Evolutionary conservation across 2,113 vertebrate genomes (phyloP).

Genomic region (Cisticola juncidis): DNA sequence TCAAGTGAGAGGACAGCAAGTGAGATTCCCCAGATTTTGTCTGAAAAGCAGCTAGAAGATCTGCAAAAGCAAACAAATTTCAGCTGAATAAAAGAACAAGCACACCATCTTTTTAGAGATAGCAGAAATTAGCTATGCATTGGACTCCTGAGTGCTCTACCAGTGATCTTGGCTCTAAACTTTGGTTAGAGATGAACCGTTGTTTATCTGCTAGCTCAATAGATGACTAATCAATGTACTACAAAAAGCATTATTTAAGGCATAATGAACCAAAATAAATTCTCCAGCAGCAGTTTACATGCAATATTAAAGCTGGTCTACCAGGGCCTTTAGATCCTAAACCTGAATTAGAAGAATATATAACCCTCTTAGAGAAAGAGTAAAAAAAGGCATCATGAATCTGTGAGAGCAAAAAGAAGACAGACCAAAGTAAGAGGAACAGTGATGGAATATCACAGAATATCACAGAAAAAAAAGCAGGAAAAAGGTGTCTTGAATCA

Average conservation of each 20-base stretch:
- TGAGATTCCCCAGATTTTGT: not conserved
- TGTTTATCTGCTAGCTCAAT: not conserved
- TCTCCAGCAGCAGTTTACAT: not conserved
- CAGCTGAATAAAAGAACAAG: not conserved
- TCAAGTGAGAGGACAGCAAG: not conserved
- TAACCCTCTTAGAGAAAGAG: not conserved
- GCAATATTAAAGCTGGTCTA: not conserved
- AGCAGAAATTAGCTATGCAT: not conserved
- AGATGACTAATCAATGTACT: not conserved
- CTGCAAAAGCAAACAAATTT: not conserved
- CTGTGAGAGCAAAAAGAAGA: not conserved
- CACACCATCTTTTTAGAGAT: not conserved
- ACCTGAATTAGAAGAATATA: not conserved
- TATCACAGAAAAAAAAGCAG: not conserved
- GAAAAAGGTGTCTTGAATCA: not conserved
- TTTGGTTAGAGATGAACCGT: not conserved
- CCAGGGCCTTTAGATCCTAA: not conserved
- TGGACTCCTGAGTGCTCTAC: not conserved
- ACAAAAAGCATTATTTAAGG: not conserved
- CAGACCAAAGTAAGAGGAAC: not conserved
- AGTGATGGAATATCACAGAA: not conserved
- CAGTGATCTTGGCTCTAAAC: not conserved
- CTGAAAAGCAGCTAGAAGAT: not conserved
- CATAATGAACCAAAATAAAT: not conserved
- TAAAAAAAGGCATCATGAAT: not conserved